Base-by-base conservation (phyloP, 2,888 invertebrate genomes). In the Dryococelus australis region DNA sequence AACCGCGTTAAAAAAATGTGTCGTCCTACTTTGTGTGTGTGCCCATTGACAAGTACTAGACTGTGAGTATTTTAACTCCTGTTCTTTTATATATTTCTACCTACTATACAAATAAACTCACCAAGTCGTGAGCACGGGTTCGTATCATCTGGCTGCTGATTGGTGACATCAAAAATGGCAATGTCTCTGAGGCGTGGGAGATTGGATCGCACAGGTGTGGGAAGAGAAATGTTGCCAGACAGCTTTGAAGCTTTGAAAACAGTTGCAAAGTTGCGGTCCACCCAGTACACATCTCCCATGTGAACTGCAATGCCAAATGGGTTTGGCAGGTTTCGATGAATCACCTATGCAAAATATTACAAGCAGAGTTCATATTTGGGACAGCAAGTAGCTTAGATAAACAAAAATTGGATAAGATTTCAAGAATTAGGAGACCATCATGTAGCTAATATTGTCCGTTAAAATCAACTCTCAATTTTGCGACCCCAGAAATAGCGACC, bases 261-360 rank as follows among this genome's bases (percentile, higher is more conserved):
- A 0, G 97, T 96, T 90, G 96, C 96, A 8, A 99, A 93, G 92
- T 98, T 99, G 87, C 98, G 94, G 91, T 99, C 99, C 0, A 98
- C 98, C 99, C 99, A 99, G 92, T 97, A 99, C 0, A 99, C 96
- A 89, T 96, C 96, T 53, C 95, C 94, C 53, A 96, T 96, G 91
- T 97, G 95, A 0, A 99, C 94, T 0, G 98, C 97, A 47, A 99
- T 95, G 24, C 98, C 99, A 96, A 98, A 97, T 0, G 98, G 98
- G 91, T 97, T 98, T 0, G 99, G 98, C 26, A 98, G 93, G 91
- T 98, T 97, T 3, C 96, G 94, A 84, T 98, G 94, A 84, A 99
- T 96, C 9, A 97, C 95, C 89, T 93, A 90, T 65, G 87, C 88
- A 85, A 87, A 51, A 65, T n/a, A 9, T 65, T 51, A 51, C 51